Percentiles rank a stretch among this genome's conserved stretches.
Evolutionary conservation across 1,140 invertebrate species (phyloP).

Genomic region (Drosophila albomicans): DNA sequence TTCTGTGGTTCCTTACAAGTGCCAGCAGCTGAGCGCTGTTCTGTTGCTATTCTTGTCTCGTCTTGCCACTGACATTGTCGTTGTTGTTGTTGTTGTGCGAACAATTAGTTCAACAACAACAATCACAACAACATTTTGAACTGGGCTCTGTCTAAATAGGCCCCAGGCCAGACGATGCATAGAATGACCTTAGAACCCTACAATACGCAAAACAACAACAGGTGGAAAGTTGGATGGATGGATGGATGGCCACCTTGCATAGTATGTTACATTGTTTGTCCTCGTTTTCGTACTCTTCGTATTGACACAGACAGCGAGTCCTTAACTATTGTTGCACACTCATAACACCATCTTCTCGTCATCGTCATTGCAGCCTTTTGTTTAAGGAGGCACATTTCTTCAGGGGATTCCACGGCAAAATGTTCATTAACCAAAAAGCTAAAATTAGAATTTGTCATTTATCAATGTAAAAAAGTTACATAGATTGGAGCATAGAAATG

Average conservation of each 20-base stretch:
- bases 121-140: slow-evolving; percentile 1
- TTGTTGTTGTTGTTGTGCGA: slow-evolving; percentile 29
- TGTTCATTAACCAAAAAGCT: slow-evolving; percentile 12
- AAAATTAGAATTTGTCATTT: background rate
- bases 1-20: slow-evolving; percentile 40
- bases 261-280: background rate
- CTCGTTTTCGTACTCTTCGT: background rate
- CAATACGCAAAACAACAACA: slow-evolving; percentile 42
- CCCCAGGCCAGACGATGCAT: slow-evolving; percentile 16
- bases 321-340: slow-evolving; percentile 24
- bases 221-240: slow-evolving; percentile 29
- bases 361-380: slow-evolving; percentile 15
- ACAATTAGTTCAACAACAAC: slow-evolving; percentile 36
- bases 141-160: slow-evolving; percentile 29
- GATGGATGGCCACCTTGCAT: background rate
- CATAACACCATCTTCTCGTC: background rate
- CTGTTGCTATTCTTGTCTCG: slow-evolving; percentile 50
- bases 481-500: too few species aligned
- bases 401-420: background rate
- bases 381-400: background rate
- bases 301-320: background rate
- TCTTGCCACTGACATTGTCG: slow-evolving; percentile 58
- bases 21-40: slow-evolving; percentile 2
- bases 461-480: background rate
- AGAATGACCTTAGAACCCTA: slow-evolving; percentile 38